Evolutionary conservation across 2,113 vertebrate genomes (phyloP).

Genomic region (Mormyrus lacerda): DNA sequence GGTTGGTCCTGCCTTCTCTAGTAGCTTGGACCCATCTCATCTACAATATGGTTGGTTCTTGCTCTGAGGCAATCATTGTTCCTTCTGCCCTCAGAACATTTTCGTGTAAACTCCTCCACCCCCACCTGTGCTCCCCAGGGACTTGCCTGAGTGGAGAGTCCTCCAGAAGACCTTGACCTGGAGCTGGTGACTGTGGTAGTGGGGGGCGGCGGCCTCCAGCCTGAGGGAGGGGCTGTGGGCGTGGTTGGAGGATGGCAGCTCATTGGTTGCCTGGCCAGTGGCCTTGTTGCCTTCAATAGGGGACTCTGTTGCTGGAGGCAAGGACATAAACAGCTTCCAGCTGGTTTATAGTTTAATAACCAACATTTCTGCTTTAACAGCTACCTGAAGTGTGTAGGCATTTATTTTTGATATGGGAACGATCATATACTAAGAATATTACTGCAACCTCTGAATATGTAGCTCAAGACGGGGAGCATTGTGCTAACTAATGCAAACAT

Average conservation of each 20-base stretch:
- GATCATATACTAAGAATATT: background rate
- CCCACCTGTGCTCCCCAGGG: background rate
- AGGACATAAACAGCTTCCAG: background rate
- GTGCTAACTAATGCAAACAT: background rate
- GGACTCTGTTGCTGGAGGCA: slow-evolving; percentile 19
- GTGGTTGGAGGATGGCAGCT: slow-evolving; percentile 52
- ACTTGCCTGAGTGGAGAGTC: slow-evolving; percentile 54
- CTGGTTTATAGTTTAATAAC: background rate
- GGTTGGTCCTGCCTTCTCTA: too few species aligned
- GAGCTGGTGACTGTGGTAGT: slow-evolving; percentile 66
- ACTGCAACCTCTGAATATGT: background rate
- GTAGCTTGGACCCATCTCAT: too few species aligned
- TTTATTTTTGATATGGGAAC: background rate
- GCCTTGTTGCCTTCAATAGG: slow-evolving; percentile 23
- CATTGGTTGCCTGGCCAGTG: slow-evolving; percentile 55
- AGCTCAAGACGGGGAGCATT: background rate
- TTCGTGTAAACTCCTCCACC: background rate
- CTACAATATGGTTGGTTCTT: too few species aligned
- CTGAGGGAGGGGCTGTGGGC: slow-evolving; percentile 47
- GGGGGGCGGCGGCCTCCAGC: slow-evolving; percentile 59
- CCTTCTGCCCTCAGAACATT: too few species aligned
- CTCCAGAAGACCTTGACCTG: slow-evolving; percentile 68
- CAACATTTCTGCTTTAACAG: background rate
- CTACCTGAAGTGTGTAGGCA: background rate
- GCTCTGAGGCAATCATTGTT: too few species aligned